Conservation (phyloP, 2,797 vertebrate genomes). For the Notolepis coatsorum region DNA sequence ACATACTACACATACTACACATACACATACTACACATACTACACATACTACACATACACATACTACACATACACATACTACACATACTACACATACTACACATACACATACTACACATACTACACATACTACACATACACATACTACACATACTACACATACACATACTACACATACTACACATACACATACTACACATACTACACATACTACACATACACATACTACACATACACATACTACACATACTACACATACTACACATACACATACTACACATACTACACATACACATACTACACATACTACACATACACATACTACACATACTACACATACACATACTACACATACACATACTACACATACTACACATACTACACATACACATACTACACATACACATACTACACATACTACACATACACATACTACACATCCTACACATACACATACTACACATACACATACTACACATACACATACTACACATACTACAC, state of each 20-base stretch:
- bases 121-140: not conserved
- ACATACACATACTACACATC: not conserved
- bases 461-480: not conserved
- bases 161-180: not conserved
- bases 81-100: not conserved
- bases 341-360: not conserved
- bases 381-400: slow-evolving; percentile 2
- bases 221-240: not conserved
- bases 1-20: not conserved
- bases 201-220: slow-evolving; percentile 10
- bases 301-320: not conserved
- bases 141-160: slow-evolving; percentile 7
- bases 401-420: not conserved
- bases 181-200: not conserved
- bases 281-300: not conserved
- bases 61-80: not conserved
- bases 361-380: not conserved
- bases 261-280: slow-evolving; percentile 1
- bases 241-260: slow-evolving; percentile 1
- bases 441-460: not conserved
- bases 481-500: not conserved
- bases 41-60: not conserved
- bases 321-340: not conserved
- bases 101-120: slow-evolving; percentile 5
- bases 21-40: not conserved